Evolutionary conservation across 2,888 invertebrate genomes (phyloP).

Genomic region (Hyposoter didymator): DNA sequence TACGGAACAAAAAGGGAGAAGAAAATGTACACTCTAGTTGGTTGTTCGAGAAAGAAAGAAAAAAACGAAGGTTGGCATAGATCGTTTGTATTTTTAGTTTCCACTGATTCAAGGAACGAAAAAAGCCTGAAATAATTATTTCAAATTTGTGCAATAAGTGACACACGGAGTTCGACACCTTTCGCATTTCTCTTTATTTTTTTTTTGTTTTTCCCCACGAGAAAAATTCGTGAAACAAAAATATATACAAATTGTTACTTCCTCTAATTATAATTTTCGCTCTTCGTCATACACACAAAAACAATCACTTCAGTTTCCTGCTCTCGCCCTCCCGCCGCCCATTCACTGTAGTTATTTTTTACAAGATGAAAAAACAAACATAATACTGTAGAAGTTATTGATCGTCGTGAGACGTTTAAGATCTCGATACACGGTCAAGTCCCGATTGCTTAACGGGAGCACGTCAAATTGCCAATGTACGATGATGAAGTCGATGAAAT

Average conservation of each 20-base stretch:
- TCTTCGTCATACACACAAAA: slow-evolving; percentile 24
- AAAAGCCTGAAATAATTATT: slow-evolving; percentile 6
- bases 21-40: slow-evolving; percentile 20
- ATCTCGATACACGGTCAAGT: slow-evolving; percentile 60
- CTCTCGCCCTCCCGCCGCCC: slow-evolving; percentile 1
- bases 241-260: slow-evolving; percentile 23
- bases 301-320: slow-evolving; percentile 47
- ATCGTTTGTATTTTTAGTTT: not conserved
- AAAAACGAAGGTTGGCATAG: not conserved
- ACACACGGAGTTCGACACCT: slow-evolving; percentile 10
- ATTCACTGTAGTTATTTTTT: slow-evolving; percentile 72
- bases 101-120: not conserved
- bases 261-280: slow-evolving; percentile 13
- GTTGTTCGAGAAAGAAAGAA: slow-evolving; percentile 32
- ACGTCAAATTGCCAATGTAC: slow-evolving; percentile 18
- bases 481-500: slow-evolving; percentile 35
- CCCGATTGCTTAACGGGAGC: slow-evolving; percentile 1
- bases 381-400: slow-evolving; percentile 75
- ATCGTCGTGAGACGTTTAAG: slow-evolving; percentile 69
- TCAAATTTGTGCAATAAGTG: slow-evolving; percentile 44
- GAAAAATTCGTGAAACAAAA: slow-evolving; percentile 25
- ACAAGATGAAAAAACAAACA: slow-evolving; percentile 73
- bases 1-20: slow-evolving; percentile 33
- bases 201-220: slow-evolving; percentile 23
- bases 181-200: slow-evolving; percentile 44